Evolutionary conservation across 2,888 invertebrate genomes (phyloP).

Genomic region (Lobophora halterata): DNA sequence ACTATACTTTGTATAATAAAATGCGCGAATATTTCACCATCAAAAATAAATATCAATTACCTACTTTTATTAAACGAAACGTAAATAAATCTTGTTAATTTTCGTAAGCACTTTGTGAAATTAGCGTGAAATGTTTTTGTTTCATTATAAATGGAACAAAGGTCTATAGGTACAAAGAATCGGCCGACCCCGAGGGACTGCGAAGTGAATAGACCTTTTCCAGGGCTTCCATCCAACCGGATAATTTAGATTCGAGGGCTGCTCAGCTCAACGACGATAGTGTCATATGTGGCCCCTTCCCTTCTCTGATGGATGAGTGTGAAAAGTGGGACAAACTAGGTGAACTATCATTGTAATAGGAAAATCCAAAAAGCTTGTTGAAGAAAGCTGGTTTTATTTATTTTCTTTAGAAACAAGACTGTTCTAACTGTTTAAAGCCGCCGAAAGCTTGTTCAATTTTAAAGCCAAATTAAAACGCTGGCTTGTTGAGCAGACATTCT

Average conservation of each 20-base stretch:
- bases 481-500: too few relatives aligned
- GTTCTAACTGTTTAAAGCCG: too few relatives aligned
- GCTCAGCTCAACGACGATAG: slow-evolving; percentile 21
- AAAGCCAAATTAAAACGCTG: too few relatives aligned
- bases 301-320: slow-evolving; percentile 8
- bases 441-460: too few relatives aligned
- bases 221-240: slow-evolving; percentile 17
- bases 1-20: too few relatives aligned
- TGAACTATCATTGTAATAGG: slow-evolving; percentile 5
- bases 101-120: slow-evolving; percentile 17
- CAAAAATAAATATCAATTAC: slow-evolving; percentile 9
- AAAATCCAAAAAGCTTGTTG: too few relatives aligned
- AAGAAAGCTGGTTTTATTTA: too few relatives aligned
- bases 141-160: slow-evolving; percentile 14
- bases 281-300: slow-evolving; percentile 13
- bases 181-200: slow-evolving; percentile 7
- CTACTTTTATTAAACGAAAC: slow-evolving; percentile 10
- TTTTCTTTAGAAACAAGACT: too few relatives aligned
- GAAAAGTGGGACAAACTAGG: slow-evolving; percentile 18
- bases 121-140: slow-evolving; percentile 19
- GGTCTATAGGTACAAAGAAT: slow-evolving; percentile 13
- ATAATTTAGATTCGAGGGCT: slow-evolving; percentile 23
- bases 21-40: slow-evolving; percentile 1
- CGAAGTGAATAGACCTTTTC: slow-evolving; percentile 15
- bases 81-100: slow-evolving; percentile 15